Evolutionary conservation across 2,888 invertebrate genomes (phyloP).

Genomic region (Tetragnatha montana): DNA sequence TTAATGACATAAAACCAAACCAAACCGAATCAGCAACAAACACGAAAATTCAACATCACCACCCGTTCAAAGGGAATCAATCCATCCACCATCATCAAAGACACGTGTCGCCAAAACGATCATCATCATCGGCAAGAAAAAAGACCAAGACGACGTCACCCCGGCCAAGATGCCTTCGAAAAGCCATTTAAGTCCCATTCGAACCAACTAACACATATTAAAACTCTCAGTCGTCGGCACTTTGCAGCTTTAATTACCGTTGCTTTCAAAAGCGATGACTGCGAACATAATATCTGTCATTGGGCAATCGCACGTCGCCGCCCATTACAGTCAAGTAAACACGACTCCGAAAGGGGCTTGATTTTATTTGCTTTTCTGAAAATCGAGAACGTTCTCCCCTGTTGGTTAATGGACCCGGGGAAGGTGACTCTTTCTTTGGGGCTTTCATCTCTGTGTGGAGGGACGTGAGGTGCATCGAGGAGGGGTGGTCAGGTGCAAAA

Average conservation of each 20-base stretch:
- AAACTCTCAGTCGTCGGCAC: background rate
- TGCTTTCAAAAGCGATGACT: conserved; percentile 31
- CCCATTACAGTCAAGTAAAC: conserved; percentile 54
- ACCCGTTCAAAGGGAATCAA: no score
- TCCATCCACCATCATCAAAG: background rate
- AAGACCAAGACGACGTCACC: no score
- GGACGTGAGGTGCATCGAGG: conserved; percentile 41
- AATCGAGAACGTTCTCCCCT: conserved; percentile 32
- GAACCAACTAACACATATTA: background rate
- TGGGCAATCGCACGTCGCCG: conserved; percentile 12
- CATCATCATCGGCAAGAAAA: background rate
- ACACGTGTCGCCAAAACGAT: background rate
- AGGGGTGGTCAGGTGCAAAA: background rate
- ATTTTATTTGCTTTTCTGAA: conserved; percentile 53
- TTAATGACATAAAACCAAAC: no score
- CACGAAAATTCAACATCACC: no score
- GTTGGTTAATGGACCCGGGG: conserved; percentile 52
- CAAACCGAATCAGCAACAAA: no score
- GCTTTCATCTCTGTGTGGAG: conserved; percentile 31
- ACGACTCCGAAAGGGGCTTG: conserved; percentile 28
- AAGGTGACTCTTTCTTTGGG: conserved; percentile 42
- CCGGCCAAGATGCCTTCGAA: background rate
- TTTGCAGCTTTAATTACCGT: conserved; percentile 14
- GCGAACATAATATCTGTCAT: conserved; percentile 13
- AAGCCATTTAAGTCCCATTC: background rate